Evolutionary conservation across 2,888 invertebrate genomes (phyloP), one percentile per base, ranked within the genome.

Genomic region (Prosapia bicincta): DNA sequence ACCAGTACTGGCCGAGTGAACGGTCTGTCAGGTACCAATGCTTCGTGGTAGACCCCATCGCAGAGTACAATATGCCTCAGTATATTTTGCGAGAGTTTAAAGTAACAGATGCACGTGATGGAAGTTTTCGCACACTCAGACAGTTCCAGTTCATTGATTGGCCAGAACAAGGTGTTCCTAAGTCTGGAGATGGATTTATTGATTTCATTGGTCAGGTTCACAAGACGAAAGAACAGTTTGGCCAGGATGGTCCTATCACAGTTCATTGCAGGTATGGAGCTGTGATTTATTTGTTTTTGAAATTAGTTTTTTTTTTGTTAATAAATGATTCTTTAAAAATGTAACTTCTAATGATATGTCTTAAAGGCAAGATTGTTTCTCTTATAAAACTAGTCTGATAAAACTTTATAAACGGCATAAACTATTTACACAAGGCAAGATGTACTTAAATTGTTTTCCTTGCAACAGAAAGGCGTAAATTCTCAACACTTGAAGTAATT

Each of bases 181-280:
- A 98, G 85, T 96, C 96, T 65, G 98, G 98, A 0, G 99, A 99
- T 84, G 97, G 97, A 65, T 99, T 99, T 87, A 98, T 99, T 81
- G 99, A 99, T 86, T 99, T 99, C 87, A 96, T 99, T 81, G 98
- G 98, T 7, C 99, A 99, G 85, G 98, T 99, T 70, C 99, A 99
- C 87, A 99, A 99, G 87, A 99, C 99, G 72, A 99, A 99, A 87
- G 98, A 98, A 84, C 99, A 99, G 85, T 99, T 99, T 85, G 99
- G 99, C 6, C 98, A 98, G 84, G 99, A 98, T 83, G 99, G 99
- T 9, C 99, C 99, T 0, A 99, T 99, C 79, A 97, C 98, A 70
- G 99, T 99, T 26, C 98, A 99, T 86, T 97, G 97, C 91, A 94
- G 94, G 93, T 93, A 20, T 20, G 3, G 6, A n/a, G n/a, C n/a